Evolutionary conservation across 2,888 invertebrate species (phyloP).

Genomic region (Crepidodera aurea): DNA sequence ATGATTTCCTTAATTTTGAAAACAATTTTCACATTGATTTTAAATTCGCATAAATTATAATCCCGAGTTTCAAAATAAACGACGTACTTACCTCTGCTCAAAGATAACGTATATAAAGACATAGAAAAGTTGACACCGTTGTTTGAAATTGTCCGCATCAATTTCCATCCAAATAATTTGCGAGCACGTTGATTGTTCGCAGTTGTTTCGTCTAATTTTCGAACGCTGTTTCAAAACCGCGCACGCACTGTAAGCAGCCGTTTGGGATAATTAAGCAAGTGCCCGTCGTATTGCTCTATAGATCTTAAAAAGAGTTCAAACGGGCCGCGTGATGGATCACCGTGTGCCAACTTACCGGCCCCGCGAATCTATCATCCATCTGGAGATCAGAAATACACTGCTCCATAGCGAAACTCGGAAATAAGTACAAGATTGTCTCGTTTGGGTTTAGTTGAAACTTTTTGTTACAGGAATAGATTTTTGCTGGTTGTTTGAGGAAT

Average conservation of each 20-base stretch:
- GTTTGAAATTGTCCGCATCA: constrained; percentile 21
- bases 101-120: constrained; percentile 15
- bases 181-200: constrained; percentile 31
- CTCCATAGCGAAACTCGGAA: neutral
- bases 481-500: no score
- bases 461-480: no score
- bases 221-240: constrained; percentile 23
- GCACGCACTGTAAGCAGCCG: constrained; percentile 35
- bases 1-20: neutral
- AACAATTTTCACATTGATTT: no score
- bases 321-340: constrained; percentile 43
- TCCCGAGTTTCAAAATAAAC: neutral
- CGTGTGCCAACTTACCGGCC: constrained; percentile 39
- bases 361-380: constrained; percentile 44
- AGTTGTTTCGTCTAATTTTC: constrained; percentile 32
- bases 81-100: neutral
- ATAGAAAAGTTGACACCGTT: constrained; percentile 10
- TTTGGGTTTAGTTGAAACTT: neutral
- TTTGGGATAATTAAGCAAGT: constrained; percentile 44
- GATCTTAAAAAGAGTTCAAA: constrained; percentile 43
- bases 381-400: constrained; percentile 7
- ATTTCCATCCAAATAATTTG: constrained; percentile 29
- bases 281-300: constrained; percentile 39
- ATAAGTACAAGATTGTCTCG: neutral
- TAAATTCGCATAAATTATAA: no score